phyloP scores from a whole-genome alignment of 2,888 invertebrate genomes.

The Tupiocoris notatus region DNA sequence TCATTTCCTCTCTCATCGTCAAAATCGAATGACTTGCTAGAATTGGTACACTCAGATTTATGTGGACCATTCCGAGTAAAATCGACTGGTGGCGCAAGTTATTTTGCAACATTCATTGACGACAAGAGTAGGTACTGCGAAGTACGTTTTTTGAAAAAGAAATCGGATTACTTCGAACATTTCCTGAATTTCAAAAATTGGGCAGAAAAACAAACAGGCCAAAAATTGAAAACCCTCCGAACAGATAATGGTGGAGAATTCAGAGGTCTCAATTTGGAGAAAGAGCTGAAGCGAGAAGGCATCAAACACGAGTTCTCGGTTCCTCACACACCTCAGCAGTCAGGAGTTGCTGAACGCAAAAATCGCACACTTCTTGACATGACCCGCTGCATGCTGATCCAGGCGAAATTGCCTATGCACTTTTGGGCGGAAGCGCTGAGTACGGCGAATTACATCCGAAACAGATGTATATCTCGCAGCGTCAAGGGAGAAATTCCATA shows the following conservation, averaged over 20 bases:
- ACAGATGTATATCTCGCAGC: too few species aligned
- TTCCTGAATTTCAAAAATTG: constrained; percentile 12
- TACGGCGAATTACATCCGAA: constrained; percentile 52
- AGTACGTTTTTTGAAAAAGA: too few species aligned
- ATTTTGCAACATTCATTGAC: too few species aligned
- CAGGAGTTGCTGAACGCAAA: constrained; percentile 52
- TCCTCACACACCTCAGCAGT: constrained; percentile 51
- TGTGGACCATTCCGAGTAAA: too few species aligned
- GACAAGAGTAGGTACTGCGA: too few species aligned
- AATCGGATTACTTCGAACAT: too few species aligned
- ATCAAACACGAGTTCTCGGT: constrained; percentile 50
- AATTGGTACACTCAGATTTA: too few species aligned
- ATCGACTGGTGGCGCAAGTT: too few species aligned
- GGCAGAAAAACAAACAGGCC: constrained; percentile 48
- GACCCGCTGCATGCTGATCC: constrained; percentile 50
- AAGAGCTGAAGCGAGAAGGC: constrained; percentile 47
- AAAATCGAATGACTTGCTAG: too few species aligned
- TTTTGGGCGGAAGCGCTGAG: constrained; percentile 51
- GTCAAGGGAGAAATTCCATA: too few species aligned
- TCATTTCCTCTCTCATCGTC: too few species aligned
- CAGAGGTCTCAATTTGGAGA: constrained; percentile 46
- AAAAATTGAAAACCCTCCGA: constrained; percentile 48
- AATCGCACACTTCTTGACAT: constrained; percentile 52
- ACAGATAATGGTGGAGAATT: constrained; percentile 50
- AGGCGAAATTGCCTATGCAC: constrained; percentile 46